phyloP scores from a whole-genome alignment of 2,797 vertebrate genomes.

The Babyrousa celebensis region DNA sequence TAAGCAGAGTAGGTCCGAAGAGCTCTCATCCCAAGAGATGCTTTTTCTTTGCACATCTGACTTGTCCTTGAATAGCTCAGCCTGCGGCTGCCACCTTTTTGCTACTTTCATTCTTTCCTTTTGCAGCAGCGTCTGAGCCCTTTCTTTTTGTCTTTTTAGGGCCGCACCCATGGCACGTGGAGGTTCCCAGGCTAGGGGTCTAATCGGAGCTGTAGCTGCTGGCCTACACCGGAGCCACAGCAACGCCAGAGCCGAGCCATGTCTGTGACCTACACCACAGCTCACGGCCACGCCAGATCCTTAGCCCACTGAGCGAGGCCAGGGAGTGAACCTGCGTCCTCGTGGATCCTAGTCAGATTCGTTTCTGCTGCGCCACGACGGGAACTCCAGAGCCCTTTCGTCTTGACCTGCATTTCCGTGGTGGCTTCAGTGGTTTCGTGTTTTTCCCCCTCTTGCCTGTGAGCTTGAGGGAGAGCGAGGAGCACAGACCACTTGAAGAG shows the following conservation, averaged over 20 bases:
- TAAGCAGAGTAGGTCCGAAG: not conserved
- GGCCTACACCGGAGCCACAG: too few species aligned
- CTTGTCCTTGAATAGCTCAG: slow-evolving; percentile 5
- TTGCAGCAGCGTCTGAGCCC: slow-evolving; percentile 32
- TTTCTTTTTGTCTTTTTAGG: not conserved
- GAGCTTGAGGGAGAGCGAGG: slow-evolving; percentile 24
- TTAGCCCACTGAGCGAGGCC: too few species aligned
- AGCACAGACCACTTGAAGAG: not conserved
- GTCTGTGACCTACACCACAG: too few species aligned
- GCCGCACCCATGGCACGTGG: too few species aligned
- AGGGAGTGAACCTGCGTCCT: too few species aligned
- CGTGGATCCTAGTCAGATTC: too few species aligned
- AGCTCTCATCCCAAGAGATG: not conserved
- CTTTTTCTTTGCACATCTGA: not conserved
- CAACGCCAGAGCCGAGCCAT: too few species aligned
- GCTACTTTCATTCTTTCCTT: slow-evolving; percentile 25
- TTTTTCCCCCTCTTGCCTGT: not conserved
- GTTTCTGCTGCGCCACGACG: too few species aligned
- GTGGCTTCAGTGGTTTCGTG: slow-evolving; percentile 35
- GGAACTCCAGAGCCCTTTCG: slow-evolving; percentile 3
- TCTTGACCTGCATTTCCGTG: slow-evolving; percentile 60
- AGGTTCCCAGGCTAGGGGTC: too few species aligned
- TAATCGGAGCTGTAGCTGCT: too few species aligned
- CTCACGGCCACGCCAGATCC: too few species aligned
- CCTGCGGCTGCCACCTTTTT: not conserved